Percentiles rank a stretch among this genome's conserved stretches.
Conservation (phyloP, 2,888 invertebrate genomes). For the Fragum whitleyi region DNA sequence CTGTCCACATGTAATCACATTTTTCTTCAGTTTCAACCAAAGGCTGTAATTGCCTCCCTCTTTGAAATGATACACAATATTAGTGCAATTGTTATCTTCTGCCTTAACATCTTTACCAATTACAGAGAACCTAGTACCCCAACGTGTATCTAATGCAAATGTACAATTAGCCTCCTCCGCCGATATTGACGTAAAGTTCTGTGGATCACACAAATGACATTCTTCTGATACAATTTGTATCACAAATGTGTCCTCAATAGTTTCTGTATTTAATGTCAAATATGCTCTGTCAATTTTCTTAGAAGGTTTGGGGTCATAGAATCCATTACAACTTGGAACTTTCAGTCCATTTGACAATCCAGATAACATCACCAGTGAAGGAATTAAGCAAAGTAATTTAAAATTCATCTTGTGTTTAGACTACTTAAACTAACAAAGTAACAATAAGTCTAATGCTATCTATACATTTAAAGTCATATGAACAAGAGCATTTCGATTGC, state of each 20-base stretch:
- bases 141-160: constrained; percentile 73
- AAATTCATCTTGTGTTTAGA: not conserved
- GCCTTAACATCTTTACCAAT: constrained; percentile 11
- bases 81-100: constrained; percentile 32
- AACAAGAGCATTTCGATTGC: not conserved
- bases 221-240: constrained; percentile 52
- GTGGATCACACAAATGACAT: constrained; percentile 66
- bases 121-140: constrained; percentile 66
- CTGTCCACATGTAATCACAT: constrained; percentile 22
- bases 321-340: not conserved
- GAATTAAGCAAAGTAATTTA: not conserved
- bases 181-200: constrained; percentile 54
- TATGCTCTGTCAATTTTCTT: constrained; percentile 41
- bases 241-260: constrained; percentile 34
- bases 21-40: constrained; percentile 2
- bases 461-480: not conserved
- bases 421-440: not conserved
- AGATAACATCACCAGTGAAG: not conserved
- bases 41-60: constrained; percentile 50
- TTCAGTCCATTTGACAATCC: not conserved
- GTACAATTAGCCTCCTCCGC: constrained; percentile 65
- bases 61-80: constrained; percentile 27
- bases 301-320: not conserved
- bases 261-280: constrained; percentile 48
- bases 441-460: not conserved